A percentile compares a stretch with the other conserved stretches of the same genome.
Evolutionary conservation across 2,113 vertebrate species (phyloP).

Genomic region (Coreoperca whiteheadi): DNA sequence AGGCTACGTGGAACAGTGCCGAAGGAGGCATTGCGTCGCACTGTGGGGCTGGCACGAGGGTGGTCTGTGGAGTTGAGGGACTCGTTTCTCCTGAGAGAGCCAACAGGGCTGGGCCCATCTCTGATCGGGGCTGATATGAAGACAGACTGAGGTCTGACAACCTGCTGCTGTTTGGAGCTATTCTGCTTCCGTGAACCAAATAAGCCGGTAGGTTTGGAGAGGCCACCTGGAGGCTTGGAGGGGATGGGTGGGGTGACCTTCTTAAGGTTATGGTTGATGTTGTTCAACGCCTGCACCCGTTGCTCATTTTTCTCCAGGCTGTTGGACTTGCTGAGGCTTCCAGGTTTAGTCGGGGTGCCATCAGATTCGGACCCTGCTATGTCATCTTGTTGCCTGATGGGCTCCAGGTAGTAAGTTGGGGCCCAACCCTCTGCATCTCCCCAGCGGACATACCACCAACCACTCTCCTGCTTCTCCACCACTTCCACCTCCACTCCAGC

Average conservation of each 20-base stretch:
- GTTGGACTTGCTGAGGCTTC: conserved; percentile 92
- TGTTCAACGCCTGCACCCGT: conserved; percentile 94
- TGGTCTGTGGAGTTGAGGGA: conserved; percentile 92
- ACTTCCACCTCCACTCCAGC: conserved; percentile 94
- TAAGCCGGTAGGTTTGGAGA: conserved; percentile 86
- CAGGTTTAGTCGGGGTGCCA: conserved; percentile 83
- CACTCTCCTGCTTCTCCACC: conserved; percentile 94
- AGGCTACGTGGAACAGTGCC: conserved; percentile 83
- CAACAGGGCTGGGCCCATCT: conserved; percentile 79
- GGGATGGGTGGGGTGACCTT: conserved; percentile 94
- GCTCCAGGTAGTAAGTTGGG: conserved; percentile 93
- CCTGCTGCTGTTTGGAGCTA: conserved; percentile 89
- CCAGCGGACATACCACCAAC: conserved; percentile 96
- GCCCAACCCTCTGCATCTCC: conserved; percentile 95
- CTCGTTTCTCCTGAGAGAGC: conserved; percentile 94
- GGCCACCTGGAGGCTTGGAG: conserved; percentile 94
- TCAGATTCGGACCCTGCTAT: conserved; percentile 83
- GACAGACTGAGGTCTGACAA: conserved; percentile 95
- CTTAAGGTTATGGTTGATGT: conserved; percentile 92
- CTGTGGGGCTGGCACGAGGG: conserved; percentile 81
- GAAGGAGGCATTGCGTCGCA: conserved; percentile 95
- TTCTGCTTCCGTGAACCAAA: conserved; percentile 89
- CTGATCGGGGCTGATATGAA: conserved; percentile 89
- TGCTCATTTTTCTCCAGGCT: conserved; percentile 97
- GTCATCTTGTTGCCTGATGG: conserved; percentile 85